These are phyloP conservation scores for Hermatobates lingyangjiaoensis DNA, from an alignment of 1,140 invertebrate species.

Conservation along the genomic window DNA sequence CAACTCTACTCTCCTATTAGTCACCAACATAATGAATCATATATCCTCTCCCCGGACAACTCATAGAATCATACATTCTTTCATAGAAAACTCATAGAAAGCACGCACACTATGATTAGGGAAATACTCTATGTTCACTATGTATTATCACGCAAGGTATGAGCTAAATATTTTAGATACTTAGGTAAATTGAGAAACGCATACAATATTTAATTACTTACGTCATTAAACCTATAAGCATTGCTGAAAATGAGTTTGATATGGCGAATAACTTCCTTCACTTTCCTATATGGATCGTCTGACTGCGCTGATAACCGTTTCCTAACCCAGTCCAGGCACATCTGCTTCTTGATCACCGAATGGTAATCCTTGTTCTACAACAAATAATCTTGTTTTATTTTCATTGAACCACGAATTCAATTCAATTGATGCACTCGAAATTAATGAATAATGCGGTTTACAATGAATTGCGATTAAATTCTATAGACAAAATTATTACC, in stretches of 20 bases:
- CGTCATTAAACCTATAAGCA: neutral
- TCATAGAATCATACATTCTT: neutral
- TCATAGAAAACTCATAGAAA: neutral
- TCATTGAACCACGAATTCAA: too few relatives aligned
- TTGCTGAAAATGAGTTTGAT: neutral
- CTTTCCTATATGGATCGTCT: neutral
- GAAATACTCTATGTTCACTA: neutral
- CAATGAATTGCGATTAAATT: too few relatives aligned
- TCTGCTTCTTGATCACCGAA: conserved; percentile 53
- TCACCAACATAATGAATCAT: neutral
- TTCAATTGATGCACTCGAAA: too few relatives aligned
- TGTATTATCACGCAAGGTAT: neutral
- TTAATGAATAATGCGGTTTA: too few relatives aligned
- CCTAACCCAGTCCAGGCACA: conserved; percentile 65
- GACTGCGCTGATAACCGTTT: conserved; percentile 38
- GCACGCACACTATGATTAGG: neutral
- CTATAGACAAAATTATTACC: too few relatives aligned
- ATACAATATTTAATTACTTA: neutral
- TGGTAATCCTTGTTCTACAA: conserved; percentile 54
- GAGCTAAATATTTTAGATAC: neutral
- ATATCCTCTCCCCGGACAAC: neutral
- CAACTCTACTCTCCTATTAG: too few relatives aligned
- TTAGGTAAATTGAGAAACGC: neutral
- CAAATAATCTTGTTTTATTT: neutral
- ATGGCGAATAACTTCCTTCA: neutral